phyloP scores from a whole-genome alignment of 2,797 vertebrate species.

The Leucoraja ocellata region DNA sequence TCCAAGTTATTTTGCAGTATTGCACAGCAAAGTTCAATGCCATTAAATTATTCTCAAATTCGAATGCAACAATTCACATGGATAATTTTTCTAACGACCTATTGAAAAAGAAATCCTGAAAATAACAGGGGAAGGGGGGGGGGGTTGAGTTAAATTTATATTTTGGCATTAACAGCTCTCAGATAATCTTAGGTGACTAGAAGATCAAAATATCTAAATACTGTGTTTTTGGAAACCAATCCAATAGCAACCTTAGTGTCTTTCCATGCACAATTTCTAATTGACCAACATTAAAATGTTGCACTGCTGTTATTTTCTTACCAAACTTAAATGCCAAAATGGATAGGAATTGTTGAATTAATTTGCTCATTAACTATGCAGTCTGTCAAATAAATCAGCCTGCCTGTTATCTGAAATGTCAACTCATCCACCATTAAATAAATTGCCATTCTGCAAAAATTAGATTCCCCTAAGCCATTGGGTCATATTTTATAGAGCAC shows the following conservation, averaged over 20 bases:
- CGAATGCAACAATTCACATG: not conserved
- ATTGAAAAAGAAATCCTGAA: not conserved
- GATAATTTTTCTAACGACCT: not conserved
- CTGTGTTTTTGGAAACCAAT: not conserved
- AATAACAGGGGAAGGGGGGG: not conserved
- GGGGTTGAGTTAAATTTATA: not conserved
- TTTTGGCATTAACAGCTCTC: not conserved
- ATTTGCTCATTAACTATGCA: not conserved
- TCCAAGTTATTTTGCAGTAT: not conserved
- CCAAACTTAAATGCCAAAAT: constrained; percentile 1
- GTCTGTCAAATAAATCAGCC: constrained; percentile 16
- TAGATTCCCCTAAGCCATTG: not conserved
- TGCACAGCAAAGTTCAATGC: not conserved
- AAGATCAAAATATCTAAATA: not conserved
- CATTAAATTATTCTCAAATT: not conserved
- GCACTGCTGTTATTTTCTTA: not conserved
- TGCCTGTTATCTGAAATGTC: constrained; percentile 27
- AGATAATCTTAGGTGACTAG: not conserved
- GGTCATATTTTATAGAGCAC: not conserved
- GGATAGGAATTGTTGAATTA: not conserved
- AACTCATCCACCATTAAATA: not conserved
- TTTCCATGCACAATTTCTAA: not conserved
- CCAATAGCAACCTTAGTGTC: not conserved
- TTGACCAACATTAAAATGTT: not conserved
- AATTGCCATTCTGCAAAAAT: not conserved